phyloP scores from a whole-genome alignment of 2,797 vertebrate species.

The Sebastes itinus region DNA sequence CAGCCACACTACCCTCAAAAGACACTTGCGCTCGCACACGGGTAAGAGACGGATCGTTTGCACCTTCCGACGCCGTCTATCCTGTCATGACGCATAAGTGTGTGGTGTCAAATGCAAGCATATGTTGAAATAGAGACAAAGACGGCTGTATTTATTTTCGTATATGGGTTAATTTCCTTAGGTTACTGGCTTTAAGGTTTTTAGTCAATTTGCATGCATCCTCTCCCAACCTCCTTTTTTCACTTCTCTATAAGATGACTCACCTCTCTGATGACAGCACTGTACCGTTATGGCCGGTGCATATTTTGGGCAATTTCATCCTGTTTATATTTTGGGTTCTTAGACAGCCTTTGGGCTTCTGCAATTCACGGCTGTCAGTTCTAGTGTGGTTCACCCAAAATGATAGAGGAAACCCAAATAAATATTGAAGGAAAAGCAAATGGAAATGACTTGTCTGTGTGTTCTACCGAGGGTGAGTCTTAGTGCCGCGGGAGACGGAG shows the following conservation, averaged over 20 bases:
- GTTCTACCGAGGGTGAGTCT: constrained; percentile 78
- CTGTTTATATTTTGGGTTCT: constrained; percentile 82
- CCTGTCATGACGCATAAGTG: constrained; percentile 14
- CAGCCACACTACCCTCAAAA: constrained; percentile 98
- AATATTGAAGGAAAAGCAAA: constrained; percentile 83
- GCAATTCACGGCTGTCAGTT: constrained; percentile 82
- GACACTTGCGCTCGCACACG: constrained; percentile 97
- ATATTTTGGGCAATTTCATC: constrained; percentile 82
- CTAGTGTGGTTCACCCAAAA: constrained; percentile 78
- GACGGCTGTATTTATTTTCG: constrained; percentile 49
- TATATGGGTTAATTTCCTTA: constrained; percentile 65
- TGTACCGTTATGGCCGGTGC: constrained; percentile 79
- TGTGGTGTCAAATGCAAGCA: constrained; percentile 32
- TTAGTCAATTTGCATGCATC: constrained; percentile 71
- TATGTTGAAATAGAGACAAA: constrained; percentile 31
- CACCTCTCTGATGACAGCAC: constrained; percentile 79
- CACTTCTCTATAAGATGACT: constrained; percentile 71
- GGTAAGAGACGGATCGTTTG: constrained; percentile 79
- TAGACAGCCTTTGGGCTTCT: constrained; percentile 80
- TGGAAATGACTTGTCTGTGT: constrained; percentile 82
- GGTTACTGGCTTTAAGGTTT: constrained; percentile 67
- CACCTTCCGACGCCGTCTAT: background rate
- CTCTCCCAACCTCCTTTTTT: constrained; percentile 51
- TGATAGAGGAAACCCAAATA: constrained; percentile 81
- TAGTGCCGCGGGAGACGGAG: constrained; percentile 74